Evolutionary conservation across 1,140 invertebrate genomes (phyloP).

Genomic region (Nilaparvata lugens): DNA sequence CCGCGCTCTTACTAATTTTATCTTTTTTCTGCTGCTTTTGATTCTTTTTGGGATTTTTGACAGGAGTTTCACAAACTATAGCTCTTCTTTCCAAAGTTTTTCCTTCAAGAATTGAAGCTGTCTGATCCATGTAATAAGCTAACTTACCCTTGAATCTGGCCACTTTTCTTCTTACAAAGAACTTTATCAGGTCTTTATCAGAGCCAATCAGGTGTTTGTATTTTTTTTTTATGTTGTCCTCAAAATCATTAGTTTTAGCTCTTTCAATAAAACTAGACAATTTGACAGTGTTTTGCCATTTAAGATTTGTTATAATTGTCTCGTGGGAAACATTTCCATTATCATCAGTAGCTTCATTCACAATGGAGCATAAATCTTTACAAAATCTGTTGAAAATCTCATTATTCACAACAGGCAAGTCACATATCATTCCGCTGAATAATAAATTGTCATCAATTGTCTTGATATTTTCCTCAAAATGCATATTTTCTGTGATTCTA

Average conservation of each 20-base stretch:
- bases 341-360: too few species aligned
- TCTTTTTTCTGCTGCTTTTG: constrained; percentile 3
- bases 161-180: too few species aligned
- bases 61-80: constrained; percentile 10
- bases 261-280: background rate
- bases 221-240: background rate
- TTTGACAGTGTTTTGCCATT: background rate
- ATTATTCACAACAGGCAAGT: too few species aligned
- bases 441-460: background rate
- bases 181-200: too few species aligned
- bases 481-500: background rate
- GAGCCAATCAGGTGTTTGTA: too few species aligned
- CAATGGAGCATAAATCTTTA: too few species aligned
- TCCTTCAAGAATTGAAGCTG: constrained; percentile 24
- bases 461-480: background rate
- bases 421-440: too few species aligned
- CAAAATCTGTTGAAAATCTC: too few species aligned
- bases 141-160: background rate
- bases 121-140: constrained; percentile 7
- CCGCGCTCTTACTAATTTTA: constrained; percentile 9
- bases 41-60: background rate
- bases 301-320: background rate
- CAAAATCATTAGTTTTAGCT: background rate
- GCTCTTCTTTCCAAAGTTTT: background rate
- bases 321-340: background rate